These are phyloP conservation scores for Rhabdophis nuchalis DNA, from an alignment of 2,797 vertebrate species.

Conservation along the genomic window DNA sequence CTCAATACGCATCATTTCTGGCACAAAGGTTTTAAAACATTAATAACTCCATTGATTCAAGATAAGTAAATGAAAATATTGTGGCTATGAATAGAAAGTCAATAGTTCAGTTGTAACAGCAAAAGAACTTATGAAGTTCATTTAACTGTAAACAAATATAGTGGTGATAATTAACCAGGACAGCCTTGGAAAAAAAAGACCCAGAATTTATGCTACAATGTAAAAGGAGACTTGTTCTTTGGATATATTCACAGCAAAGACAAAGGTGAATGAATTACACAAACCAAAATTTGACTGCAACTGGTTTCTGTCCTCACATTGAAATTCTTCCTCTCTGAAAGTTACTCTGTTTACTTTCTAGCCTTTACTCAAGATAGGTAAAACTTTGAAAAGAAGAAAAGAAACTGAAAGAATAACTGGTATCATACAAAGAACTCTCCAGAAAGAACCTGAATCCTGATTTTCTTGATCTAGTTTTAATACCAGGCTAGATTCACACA, in stretches of 20 bases:
- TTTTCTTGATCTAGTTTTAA: background rate
- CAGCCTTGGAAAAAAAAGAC: background rate
- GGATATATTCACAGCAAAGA: background rate
- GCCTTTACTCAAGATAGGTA: background rate
- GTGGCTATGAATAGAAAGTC: slow-evolving; percentile 54
- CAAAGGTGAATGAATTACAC: background rate
- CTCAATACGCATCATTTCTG: slow-evolving; percentile 36
- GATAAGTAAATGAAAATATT: slow-evolving; percentile 36
- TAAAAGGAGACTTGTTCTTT: background rate
- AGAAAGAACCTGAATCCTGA: background rate
- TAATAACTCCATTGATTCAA: slow-evolving; percentile 25
- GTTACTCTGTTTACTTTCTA: background rate
- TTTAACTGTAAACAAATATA: slow-evolving; percentile 64
- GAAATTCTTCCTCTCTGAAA: background rate
- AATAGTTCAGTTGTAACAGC: slow-evolving; percentile 49
- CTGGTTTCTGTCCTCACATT: background rate
- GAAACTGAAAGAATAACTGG: background rate
- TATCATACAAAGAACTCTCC: background rate
- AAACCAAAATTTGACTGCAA: background rate
- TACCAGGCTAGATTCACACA: background rate
- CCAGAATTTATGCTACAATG: slow-evolving; percentile 15
- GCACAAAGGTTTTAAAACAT: slow-evolving; percentile 37
- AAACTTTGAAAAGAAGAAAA: background rate
- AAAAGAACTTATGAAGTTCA: slow-evolving; percentile 45
- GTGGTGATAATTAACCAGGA: slow-evolving; percentile 32